Percentiles rank a stretch among this genome's conserved stretches.
Conservation (phyloP, 2,888 invertebrate species). For the Ceraclea dissimilis region DNA sequence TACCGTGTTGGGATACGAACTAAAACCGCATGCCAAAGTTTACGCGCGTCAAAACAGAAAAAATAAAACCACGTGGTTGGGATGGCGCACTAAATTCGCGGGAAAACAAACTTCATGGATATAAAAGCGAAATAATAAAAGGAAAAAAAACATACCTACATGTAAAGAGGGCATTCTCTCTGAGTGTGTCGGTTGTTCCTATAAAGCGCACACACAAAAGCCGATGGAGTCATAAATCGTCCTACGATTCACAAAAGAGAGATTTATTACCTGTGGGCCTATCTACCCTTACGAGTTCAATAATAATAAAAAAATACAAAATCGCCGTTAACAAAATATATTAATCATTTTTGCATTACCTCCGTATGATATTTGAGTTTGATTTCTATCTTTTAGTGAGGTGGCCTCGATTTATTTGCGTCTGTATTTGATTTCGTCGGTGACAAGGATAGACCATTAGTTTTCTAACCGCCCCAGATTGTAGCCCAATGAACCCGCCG, state of each 20-base stretch:
- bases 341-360: not conserved
- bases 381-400: not conserved
- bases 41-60: no score
- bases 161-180: conserved; percentile 5
- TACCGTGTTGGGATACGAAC: no score
- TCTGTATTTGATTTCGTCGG: conserved; percentile 1
- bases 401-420: conserved; percentile 3
- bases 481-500: conserved; percentile 25
- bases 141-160: not conserved
- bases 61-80: conserved; percentile 11
- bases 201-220: conserved; percentile 8
- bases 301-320: conserved; percentile 4
- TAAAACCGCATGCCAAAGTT: no score
- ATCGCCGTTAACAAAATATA: not conserved
- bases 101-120: not conserved
- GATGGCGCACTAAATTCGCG: not conserved
- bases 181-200: not conserved
- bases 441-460: conserved; percentile 11
- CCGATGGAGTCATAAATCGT: conserved; percentile 17
- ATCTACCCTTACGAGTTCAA: conserved; percentile 9
- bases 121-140: not conserved
- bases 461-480: conserved; percentile 16
- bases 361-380: not conserved
- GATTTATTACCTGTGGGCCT: conserved; percentile 24
- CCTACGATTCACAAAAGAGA: conserved; percentile 15